Percentiles rank a stretch among this genome's conserved stretches.
These are phyloP conservation scores for Amblyraja radiata DNA, from an alignment of 2,797 vertebrate genomes.

Conservation along the genomic window DNA sequence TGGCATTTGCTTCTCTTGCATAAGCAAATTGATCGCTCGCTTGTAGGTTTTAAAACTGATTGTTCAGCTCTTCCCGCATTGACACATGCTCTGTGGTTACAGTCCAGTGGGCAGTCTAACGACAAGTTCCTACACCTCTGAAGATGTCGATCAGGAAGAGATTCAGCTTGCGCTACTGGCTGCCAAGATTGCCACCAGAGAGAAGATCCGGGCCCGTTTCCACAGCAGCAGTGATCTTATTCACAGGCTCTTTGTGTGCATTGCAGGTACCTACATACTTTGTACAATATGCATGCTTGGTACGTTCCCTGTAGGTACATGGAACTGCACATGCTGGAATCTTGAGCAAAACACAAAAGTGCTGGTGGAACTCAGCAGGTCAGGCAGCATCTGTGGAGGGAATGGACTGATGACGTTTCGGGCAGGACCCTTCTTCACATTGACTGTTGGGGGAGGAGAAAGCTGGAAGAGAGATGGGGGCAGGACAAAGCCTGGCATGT, in stretches of 20 bases:
- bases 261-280: slow-evolving; percentile 71
- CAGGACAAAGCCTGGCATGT: no score
- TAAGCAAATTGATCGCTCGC: background rate
- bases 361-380: no score
- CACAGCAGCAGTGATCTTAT: slow-evolving; percentile 92
- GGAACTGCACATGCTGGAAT: no score
- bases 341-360: no score
- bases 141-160: slow-evolving; percentile 69
- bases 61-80: background rate
- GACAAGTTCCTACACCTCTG: slow-evolving; percentile 68
- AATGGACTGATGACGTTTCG: no score
- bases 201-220: slow-evolving; percentile 89
- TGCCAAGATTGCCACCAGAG: slow-evolving; percentile 70
- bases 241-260: slow-evolving; percentile 95
- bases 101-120: slow-evolving; percentile 68
- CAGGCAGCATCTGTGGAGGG: no score
- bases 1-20: background rate
- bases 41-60: background rate
- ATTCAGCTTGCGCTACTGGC: slow-evolving; percentile 69
- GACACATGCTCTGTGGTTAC: slow-evolving; percentile 33
- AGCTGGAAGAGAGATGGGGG: no score
- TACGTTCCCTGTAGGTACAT: no score
- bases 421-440: no score
- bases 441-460: no score
- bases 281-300: background rate